Conservation (phyloP, 64 coral and sea anemone genomes). For the Pocillopora verrucosa region DNA sequence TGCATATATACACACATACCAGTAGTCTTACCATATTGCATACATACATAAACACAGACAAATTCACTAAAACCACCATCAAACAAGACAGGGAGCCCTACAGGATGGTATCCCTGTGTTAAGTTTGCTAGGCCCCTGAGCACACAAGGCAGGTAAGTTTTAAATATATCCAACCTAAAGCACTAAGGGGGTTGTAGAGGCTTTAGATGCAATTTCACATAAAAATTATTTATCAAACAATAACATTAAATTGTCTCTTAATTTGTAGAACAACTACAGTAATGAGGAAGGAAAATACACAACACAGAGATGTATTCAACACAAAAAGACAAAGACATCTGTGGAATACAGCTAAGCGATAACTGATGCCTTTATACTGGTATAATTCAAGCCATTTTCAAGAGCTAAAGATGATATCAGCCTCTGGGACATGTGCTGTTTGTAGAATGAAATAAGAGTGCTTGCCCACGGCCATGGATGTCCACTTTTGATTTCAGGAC, state of each 20-base stretch:
- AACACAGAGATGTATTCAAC: constrained; percentile 37
- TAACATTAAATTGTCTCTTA: constrained; percentile 35
- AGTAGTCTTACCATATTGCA: too few relatives aligned
- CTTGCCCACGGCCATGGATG: constrained; percentile 5
- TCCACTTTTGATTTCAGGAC: too few relatives aligned
- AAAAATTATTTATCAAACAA: constrained; percentile 39
- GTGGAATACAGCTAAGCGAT: constrained; percentile 23
- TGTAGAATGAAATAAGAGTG: constrained; percentile 36
- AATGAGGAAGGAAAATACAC: neutral
- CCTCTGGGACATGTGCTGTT: constrained; percentile 4
- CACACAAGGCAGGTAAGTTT: constrained; percentile 40
- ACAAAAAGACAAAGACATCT: constrained; percentile 16
- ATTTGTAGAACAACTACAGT: constrained; percentile 36
- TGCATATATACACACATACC: neutral
- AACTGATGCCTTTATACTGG: constrained; percentile 45
- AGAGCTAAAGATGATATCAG: constrained; percentile 39
- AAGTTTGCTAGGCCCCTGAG: constrained; percentile 15
- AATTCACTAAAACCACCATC: constrained; percentile 39
- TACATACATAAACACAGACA: constrained; percentile 24
- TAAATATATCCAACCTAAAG: constrained; percentile 15
- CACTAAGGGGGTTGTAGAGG: constrained; percentile 27
- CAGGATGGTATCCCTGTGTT: constrained; percentile 21
- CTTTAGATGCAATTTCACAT: constrained; percentile 28
- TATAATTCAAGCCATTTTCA: constrained; percentile 49
- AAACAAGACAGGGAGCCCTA: constrained; percentile 53